A percentile compares a stretch with the other conserved stretches of the same genome.
Evolutionary conservation across 2,888 invertebrate species (phyloP).

Genomic region (Crioceris asparagi): DNA sequence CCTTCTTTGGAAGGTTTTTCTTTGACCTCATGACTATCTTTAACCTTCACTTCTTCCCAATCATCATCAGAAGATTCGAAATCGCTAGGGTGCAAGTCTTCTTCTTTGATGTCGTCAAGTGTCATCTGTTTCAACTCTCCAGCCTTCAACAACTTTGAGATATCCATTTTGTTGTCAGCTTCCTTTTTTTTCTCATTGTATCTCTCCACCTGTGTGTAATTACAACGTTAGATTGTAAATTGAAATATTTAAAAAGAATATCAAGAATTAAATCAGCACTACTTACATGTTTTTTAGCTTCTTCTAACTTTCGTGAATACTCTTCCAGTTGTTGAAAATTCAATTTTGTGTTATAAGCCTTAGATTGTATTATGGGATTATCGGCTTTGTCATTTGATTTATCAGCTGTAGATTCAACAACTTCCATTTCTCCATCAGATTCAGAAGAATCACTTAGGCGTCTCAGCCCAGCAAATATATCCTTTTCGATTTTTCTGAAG

Average conservation of each 20-base stretch:
- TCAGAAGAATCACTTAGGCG: constrained; percentile 31
- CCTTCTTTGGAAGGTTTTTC: constrained; percentile 51
- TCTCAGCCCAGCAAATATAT: constrained; percentile 28
- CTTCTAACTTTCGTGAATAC: constrained; percentile 49
- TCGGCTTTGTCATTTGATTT: constrained; percentile 7
- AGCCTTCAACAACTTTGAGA: constrained; percentile 52
- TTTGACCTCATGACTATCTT: constrained; percentile 33
- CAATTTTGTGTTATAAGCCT: constrained; percentile 18
- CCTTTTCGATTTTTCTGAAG: constrained; percentile 31
- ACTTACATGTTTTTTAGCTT: constrained; percentile 47
- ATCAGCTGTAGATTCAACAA: constrained; percentile 7
- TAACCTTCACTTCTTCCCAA: constrained; percentile 65
- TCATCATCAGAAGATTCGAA: constrained; percentile 49
- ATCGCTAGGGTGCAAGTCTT: constrained; percentile 28
- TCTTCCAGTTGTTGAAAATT: constrained; percentile 48
- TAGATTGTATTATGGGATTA: neutral
- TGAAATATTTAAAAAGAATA: too few relatives aligned
- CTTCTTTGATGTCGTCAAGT: constrained; percentile 17
- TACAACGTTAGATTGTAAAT: too few relatives aligned
- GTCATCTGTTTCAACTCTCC: constrained; percentile 45
- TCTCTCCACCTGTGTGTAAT: too few relatives aligned
- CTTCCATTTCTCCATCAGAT: constrained; percentile 26
- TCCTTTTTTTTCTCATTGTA: constrained; percentile 35
- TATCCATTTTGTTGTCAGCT: constrained; percentile 36
- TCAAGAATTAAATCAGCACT: too few relatives aligned